Evolutionary conservation across 2,113 vertebrate species (phyloP).

Genomic region (Nothoprocta pentlandii): DNA sequence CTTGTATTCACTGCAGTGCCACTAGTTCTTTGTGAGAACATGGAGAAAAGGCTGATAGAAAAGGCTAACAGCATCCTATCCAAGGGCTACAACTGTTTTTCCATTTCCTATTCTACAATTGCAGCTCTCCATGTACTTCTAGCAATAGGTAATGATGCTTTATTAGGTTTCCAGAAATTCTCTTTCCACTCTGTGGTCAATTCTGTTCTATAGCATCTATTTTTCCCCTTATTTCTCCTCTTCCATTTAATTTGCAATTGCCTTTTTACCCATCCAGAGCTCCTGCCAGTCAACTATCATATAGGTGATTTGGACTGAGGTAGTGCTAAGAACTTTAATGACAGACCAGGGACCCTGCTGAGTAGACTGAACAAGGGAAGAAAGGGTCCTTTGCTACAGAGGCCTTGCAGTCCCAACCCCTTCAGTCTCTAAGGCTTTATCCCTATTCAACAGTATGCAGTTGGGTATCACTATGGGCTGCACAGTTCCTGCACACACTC

Average conservation of each 20-base stretch:
- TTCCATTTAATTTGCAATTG: slow-evolving; percentile 47
- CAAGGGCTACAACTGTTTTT: accelerated
- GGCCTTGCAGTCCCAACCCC: background rate
- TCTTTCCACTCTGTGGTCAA: slow-evolving; percentile 39
- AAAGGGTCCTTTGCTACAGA: slow-evolving; percentile 1
- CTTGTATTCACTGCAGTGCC: background rate
- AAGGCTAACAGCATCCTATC: background rate
- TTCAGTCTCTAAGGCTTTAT: background rate
- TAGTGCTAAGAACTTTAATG: slow-evolving; percentile 15
- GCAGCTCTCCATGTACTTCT: background rate
- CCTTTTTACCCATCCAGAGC: background rate
- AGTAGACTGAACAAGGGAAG: background rate
- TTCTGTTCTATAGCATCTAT: slow-evolving; percentile 33
- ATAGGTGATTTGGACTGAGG: slow-evolving; percentile 33
- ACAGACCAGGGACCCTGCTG: background rate
- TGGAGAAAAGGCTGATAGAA: background rate
- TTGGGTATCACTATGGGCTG: background rate
- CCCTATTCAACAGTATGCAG: slow-evolving; percentile 1
- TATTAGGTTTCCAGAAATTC: slow-evolving; percentile 48
- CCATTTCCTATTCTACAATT: background rate
- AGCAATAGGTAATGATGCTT: slow-evolving; percentile 41
- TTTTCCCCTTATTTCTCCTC: slow-evolving; percentile 45
- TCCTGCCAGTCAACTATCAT: slow-evolving; percentile 47
- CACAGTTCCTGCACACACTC: background rate
- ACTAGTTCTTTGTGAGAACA: background rate